Conservation (phyloP, 2,888 invertebrate genomes). For the Acholoe squamosa region DNA sequence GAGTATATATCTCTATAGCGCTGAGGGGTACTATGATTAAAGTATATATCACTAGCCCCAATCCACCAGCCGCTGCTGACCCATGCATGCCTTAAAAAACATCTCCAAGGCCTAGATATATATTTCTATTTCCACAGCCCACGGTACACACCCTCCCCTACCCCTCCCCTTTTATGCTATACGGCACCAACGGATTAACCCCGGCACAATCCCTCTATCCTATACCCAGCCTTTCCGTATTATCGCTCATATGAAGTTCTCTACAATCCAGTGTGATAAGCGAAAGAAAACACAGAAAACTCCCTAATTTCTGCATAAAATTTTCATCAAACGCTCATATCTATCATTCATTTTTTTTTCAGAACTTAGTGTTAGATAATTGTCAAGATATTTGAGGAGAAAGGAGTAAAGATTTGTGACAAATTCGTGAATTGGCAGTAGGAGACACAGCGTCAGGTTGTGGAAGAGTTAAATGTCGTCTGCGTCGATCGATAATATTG, state of each 20-base stretch:
- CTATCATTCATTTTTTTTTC: too few species aligned
- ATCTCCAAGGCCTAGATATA: background rate
- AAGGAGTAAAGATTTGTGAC: background rate
- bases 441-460: background rate
- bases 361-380: too few species aligned
- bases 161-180: background rate
- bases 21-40: too few species aligned
- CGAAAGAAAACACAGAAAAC: too few species aligned
- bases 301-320: too few species aligned
- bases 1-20: too few species aligned
- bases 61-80: too few species aligned
- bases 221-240: background rate
- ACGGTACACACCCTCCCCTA: background rate
- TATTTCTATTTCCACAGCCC: conserved; percentile 7
- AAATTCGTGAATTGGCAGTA: background rate
- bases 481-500: conserved; percentile 46
- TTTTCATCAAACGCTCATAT: too few species aligned
- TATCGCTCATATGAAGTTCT: background rate
- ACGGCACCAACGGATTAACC: conserved; percentile 29
- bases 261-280: too few species aligned
- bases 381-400: background rate
- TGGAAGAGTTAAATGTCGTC: conserved; percentile 52
- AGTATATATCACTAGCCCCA: too few species aligned
- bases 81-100: too few species aligned
- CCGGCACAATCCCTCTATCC: background rate